A percentile compares a stretch with the other conserved stretches of the same genome.
These are phyloP conservation scores for Tethea ocularis DNA, from an alignment of 2,888 invertebrate species.

Conservation along the genomic window DNA sequence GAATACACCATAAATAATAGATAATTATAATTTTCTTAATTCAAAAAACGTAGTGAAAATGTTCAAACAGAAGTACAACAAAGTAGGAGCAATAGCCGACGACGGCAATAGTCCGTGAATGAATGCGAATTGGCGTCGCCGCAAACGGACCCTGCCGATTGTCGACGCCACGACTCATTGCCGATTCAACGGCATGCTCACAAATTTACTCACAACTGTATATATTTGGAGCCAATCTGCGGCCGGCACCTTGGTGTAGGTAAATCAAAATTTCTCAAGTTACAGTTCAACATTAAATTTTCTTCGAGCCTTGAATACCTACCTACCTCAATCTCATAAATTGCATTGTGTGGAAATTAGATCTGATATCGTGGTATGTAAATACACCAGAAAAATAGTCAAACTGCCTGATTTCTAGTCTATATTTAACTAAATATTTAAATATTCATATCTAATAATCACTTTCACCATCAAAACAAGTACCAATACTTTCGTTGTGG, in stretches of 20 bases:
- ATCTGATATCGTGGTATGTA: no score
- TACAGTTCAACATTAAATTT: background rate
- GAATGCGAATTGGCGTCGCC: conserved; percentile 75
- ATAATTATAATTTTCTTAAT: conserved; percentile 50
- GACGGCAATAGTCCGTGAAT: conserved; percentile 66
- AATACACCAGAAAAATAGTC: no score
- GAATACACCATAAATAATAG: background rate
- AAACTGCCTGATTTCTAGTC: no score
- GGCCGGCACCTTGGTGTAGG: conserved; percentile 21
- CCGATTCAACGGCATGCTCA: conserved; percentile 60
- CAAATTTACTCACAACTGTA: conserved; percentile 59
- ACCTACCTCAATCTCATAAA: background rate
- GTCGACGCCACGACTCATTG: conserved; percentile 77
- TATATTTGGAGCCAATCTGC: conserved; percentile 44
- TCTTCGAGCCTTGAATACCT: no score
- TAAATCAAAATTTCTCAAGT: background rate
- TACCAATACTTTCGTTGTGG: background rate
- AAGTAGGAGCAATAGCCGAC: conserved; percentile 45
- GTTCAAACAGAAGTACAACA: conserved; percentile 37
- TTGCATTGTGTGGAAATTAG: background rate
- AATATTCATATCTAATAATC: background rate
- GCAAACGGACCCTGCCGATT: conserved; percentile 74
- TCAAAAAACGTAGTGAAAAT: conserved; percentile 59
- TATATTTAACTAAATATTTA: background rate
- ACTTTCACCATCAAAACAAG: background rate